Evolutionary conservation across 2,113 vertebrate genomes (phyloP), one percentile per base, ranked within the genome.

Genomic region (Hippocampus comes): DNA sequence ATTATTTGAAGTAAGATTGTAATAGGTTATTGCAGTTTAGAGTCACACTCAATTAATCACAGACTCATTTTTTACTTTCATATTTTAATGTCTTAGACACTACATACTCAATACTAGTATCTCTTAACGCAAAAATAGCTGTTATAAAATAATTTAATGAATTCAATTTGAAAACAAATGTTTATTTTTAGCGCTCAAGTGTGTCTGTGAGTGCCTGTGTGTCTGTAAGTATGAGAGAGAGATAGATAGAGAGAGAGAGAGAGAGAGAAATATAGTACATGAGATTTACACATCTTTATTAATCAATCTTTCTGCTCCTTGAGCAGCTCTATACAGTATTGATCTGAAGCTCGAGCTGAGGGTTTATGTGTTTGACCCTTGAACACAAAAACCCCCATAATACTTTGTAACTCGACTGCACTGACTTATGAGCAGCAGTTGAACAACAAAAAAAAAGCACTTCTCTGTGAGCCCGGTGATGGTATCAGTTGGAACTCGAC

Each of bases 251-350:
- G n/a, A 56, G 20, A n/a, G 53, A 55, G 21, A 56, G 18, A 9
- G 21, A n/a, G 21, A 56, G 55, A 56, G 9, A 56, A 23, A 10
- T 25, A 23, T 25, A 20, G 18, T 56, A n/a, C 73, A 82, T 71
- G 46, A 78, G 75, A 87, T 89, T 82, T 86, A 84, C 68, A 51
- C 66, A 79, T 82, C 82, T 89, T 82, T 78, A 82, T 83, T 70
- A 72, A 89, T 91, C 82, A 84, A 90, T 91, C 87, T 75, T 55
- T 75, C 61, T 82, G 75, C 73, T 83, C 73, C 79, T 66, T 69
- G 51, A 71, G 67, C 72, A 76, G 75, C 68, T 82, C 77, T 59
- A 75, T 80, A 75, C 57, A 30, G 68, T 85, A 91, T 91, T 70
- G 88, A 91, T 89, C 79, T 76, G 72, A n/a, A 84, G 77, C 75